A percentile compares a stretch with the other conserved stretches of the same genome.
Conservation (phyloP, 2,113 vertebrate genomes). For the Mormoops blainvillei region DNA sequence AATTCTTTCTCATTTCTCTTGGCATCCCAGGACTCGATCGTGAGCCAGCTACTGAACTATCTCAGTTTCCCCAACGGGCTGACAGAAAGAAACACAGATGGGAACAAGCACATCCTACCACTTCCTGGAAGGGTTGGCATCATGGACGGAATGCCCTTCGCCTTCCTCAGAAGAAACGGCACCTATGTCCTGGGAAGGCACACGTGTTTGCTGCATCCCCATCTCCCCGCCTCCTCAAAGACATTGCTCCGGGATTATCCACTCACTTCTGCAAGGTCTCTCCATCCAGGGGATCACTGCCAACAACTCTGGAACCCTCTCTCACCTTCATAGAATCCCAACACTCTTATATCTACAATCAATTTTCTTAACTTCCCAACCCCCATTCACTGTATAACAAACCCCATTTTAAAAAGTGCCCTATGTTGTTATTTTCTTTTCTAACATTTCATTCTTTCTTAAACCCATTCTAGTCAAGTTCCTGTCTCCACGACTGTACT, state of each 20-base stretch:
- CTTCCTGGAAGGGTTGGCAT: background rate
- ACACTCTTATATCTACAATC: background rate
- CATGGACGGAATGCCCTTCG: fast-evolving
- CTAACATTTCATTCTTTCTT: background rate
- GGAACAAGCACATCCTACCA: fast-evolving
- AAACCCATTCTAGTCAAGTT: background rate
- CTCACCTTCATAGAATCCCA: background rate
- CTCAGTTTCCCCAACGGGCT: background rate
- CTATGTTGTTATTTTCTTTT: background rate
- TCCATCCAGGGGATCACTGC: background rate
- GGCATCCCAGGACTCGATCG: background rate
- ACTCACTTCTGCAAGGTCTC: background rate
- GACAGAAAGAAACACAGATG: background rate
- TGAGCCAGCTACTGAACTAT: background rate
- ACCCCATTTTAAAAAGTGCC: background rate
- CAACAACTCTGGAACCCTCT: background rate
- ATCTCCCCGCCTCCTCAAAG: fast-evolving
- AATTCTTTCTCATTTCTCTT: background rate
- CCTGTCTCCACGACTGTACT: background rate
- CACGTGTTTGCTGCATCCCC: fast-evolving
- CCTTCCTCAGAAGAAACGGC: background rate
- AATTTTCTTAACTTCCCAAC: background rate
- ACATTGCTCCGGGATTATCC: fast-evolving
- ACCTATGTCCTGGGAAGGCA: background rate
- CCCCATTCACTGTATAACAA: conserved; percentile 10